Base-by-base conservation (phyloP, 2,888 invertebrate genomes). In the Oscheius sp. region DNA sequence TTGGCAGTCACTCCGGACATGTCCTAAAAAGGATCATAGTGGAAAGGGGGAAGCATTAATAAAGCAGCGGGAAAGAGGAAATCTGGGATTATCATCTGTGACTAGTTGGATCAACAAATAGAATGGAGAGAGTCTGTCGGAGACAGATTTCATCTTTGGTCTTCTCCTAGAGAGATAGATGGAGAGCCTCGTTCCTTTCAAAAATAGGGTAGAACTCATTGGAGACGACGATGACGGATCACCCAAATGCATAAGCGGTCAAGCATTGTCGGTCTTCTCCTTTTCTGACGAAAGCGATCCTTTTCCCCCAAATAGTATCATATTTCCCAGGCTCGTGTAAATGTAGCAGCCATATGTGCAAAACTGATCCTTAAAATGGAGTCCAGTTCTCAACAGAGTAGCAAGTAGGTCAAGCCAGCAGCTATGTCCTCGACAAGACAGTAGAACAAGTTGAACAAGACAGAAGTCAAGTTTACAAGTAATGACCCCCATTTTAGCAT, bases 281-380 rank as follows among this genome's bases (percentile, higher is more conserved):
- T 13, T 57, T 21, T 29, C 62, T 62, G 65, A 65, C 51, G 65
- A 65, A 65, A 65, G 50, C 47, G 50, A 11, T 13, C 37, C 37
- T 35, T 21, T 58, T 33, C 37, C 60, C 9, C 47, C 50, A 51
- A 51, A 65, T 50, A 65, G 65, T 65, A 65, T 65, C 65, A 29
- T 33, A 65, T 65, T 65, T 65, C 65, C 21, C 65, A 51, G 32
- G 2, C 29, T 7, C 42, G 3, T 7, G 42, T 48, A 65, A 32
- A 65, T 50, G 51, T 65, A 42, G 62, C 62, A 42, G 37, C 13
- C 55, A 55, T 29, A 55, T 42, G 42, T 35, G 33, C 32, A 32
- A 11, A 60, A 60, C 60, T 37, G 37, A 37, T 60, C 60, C 60
- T 37, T 2, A 5, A 42, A 42, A 3, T 3, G 7, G 42, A 5